These are phyloP conservation scores for Aromia moschata DNA, from an alignment of 2,888 invertebrate species.

Conservation along the genomic window DNA sequence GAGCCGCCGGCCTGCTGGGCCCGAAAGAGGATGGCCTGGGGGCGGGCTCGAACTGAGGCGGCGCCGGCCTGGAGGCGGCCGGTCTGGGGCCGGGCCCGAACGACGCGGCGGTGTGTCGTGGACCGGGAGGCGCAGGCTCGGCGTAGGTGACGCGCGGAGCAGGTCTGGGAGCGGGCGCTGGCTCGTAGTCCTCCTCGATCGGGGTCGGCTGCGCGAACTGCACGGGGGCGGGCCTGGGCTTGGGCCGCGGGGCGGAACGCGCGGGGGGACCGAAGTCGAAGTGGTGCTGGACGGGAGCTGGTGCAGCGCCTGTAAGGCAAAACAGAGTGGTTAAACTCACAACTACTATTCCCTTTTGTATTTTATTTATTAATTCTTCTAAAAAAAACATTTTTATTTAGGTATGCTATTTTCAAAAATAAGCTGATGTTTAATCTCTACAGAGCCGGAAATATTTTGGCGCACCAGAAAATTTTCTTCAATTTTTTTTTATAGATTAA, in stretches of 20 bases:
- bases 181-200: conserved; percentile 51
- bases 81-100: conserved; percentile 49
- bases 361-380: too few species aligned
- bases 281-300: conserved; percentile 46
- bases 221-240: conserved; percentile 46
- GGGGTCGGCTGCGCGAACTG: conserved; percentile 56
- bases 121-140: conserved; percentile 39
- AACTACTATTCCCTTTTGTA: too few species aligned
- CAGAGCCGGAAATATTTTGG: too few species aligned
- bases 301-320: conserved; percentile 31
- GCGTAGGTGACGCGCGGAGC: conserved; percentile 53
- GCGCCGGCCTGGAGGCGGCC: conserved; percentile 51
- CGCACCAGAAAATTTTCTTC: too few species aligned
- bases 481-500: too few species aligned
- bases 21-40: conserved; percentile 50
- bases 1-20: conserved; percentile 50
- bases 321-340: too few species aligned
- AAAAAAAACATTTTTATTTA: too few species aligned
- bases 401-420: too few species aligned
- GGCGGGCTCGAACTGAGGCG: conserved; percentile 51
- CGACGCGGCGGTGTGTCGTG: conserved; percentile 41
- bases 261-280: conserved; percentile 55
- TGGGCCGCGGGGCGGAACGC: conserved; percentile 51
- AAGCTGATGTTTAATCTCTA: too few species aligned
- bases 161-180: conserved; percentile 46